Conservation (phyloP, 2,888 invertebrate species). For the Drosophila monieri region DNA sequence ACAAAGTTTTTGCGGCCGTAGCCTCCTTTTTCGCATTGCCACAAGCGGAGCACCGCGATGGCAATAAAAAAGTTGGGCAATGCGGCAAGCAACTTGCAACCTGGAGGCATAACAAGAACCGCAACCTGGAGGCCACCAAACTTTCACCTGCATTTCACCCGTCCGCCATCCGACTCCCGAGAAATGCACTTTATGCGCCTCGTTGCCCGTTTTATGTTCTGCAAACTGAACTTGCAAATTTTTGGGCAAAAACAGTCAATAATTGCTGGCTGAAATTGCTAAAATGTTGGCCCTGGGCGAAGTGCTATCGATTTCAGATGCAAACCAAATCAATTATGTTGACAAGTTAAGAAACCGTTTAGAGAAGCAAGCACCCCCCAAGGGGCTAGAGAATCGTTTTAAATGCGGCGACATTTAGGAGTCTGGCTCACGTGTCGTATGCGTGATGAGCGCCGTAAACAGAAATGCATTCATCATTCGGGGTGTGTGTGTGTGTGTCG, state of each 20-base stretch:
- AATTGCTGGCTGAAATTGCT: not conserved
- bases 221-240: constrained; percentile 26
- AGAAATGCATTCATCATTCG: constrained; percentile 19
- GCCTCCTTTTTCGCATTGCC: constrained; percentile 11
- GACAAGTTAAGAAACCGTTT: constrained; percentile 14
- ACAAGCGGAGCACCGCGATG: constrained; percentile 24
- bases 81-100: constrained; percentile 26
- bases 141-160: constrained; percentile 23
- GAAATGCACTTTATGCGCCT: constrained; percentile 28
- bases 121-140: constrained; percentile 32
- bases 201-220: constrained; percentile 10
- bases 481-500: constrained; percentile 10
- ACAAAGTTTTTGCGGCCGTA: constrained; percentile 16
- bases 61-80: constrained; percentile 40
- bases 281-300: not conserved
- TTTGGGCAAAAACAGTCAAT: not conserved
- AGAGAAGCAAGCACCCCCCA: constrained; percentile 29
- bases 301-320: constrained; percentile 20
- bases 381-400: constrained; percentile 19
- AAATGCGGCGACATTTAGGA: constrained; percentile 43
- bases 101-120: constrained; percentile 21
- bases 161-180: not conserved
- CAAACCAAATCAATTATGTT: constrained; percentile 35
- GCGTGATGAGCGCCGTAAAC: constrained; percentile 36
- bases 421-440: constrained; percentile 40